phyloP scores from a whole-genome alignment of 2,113 vertebrate species.

The Lagenorhynchus albirostris region DNA sequence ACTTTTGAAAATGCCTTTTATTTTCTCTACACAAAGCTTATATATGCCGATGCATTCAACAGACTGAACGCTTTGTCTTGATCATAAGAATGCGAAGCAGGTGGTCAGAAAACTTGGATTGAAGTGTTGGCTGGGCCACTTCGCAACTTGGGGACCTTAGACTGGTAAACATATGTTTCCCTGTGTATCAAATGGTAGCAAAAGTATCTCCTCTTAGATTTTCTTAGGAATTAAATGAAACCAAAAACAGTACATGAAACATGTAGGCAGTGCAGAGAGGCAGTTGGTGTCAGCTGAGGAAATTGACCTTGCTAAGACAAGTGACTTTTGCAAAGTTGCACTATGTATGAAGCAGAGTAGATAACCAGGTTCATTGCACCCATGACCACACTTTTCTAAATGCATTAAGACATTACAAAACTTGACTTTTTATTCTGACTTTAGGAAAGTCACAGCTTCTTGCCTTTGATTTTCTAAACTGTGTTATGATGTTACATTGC shows the following conservation, averaged over 20 bases:
- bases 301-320: background rate
- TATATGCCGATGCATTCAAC: background rate
- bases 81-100: background rate
- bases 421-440: background rate
- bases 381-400: background rate
- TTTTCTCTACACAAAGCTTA: background rate
- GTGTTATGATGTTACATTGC: background rate
- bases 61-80: background rate
- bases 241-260: background rate
- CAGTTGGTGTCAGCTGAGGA: background rate
- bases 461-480: background rate
- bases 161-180: background rate
- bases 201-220: background rate
- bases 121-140: background rate
- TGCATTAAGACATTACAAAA: background rate
- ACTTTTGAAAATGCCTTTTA: background rate
- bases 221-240: background rate
- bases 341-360: too few species aligned
- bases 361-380: background rate
- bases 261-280: background rate
- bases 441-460: background rate
- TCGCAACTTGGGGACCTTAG: background rate
- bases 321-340: background rate
- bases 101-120: background rate
- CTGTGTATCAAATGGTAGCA: background rate